phyloP scores from a whole-genome alignment of 2,888 invertebrate genomes.

The Thera britannica region DNA sequence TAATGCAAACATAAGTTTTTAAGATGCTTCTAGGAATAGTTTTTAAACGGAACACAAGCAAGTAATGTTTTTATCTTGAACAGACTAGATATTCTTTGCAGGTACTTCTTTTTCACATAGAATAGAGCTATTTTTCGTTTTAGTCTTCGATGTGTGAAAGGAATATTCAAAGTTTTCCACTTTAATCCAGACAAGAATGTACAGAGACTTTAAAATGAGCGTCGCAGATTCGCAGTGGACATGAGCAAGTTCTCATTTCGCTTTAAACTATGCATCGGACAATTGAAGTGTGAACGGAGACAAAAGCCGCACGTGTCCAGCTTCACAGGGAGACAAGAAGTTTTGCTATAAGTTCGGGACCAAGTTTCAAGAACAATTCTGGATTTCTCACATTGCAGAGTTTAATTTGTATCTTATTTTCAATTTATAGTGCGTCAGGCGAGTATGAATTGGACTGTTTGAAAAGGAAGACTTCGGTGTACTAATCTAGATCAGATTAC shows the following conservation, averaged over 20 bases:
- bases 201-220: background rate
- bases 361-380: constrained; percentile 10
- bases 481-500: no score
- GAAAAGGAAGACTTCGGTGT: no score
- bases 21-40: background rate
- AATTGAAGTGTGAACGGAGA: constrained; percentile 14
- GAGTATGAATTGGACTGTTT: no score
- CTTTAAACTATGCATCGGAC: constrained; percentile 20
- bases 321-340: constrained; percentile 22
- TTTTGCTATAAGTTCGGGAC: constrained; percentile 14
- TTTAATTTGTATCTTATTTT: background rate
- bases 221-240: constrained; percentile 1
- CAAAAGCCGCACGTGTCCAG: constrained; percentile 18
- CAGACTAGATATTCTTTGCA: background rate
- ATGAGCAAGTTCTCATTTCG: constrained; percentile 12
- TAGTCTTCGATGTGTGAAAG: background rate
- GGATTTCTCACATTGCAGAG: background rate
- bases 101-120: background rate
- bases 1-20: background rate
- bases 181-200: constrained; percentile 8
- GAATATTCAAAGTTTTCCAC: constrained; percentile 8
- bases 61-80: background rate
- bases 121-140: background rate
- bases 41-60: background rate
- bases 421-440: background rate